A percentile compares a stretch with the other conserved stretches of the same genome.
These are phyloP conservation scores for Natrix natrix DNA, from an alignment of 2,797 vertebrate genomes.

Conservation along the genomic window DNA sequence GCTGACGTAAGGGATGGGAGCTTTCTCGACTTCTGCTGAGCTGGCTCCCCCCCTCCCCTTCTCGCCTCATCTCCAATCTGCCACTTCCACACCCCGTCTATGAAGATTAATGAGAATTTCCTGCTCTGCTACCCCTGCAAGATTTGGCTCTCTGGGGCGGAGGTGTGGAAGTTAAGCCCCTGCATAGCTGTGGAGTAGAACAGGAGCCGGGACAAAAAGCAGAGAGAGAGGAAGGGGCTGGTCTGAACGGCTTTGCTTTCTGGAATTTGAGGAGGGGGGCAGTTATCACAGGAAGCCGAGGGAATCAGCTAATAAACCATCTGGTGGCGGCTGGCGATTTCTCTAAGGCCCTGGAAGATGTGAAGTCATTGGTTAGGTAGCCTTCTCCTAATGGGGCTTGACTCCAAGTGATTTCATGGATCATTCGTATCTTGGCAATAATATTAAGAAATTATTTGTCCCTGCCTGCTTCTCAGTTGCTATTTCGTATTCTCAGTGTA, in stretches of 20 bases:
- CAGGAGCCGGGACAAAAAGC: not conserved
- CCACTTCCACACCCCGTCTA: not conserved
- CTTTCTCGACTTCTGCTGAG: too few relatives aligned
- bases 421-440: not conserved
- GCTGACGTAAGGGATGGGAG: too few relatives aligned
- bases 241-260: not conserved
- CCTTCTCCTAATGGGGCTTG: not conserved
- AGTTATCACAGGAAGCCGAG: not conserved
- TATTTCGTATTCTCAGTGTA: not conserved
- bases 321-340: not conserved
- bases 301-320: not conserved
- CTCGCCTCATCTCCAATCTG: not conserved
- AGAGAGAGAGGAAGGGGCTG: not conserved
- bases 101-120: slow-evolving; percentile 24
- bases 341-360: not conserved
- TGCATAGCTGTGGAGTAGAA: not conserved
- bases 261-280: not conserved
- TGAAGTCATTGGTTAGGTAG: not conserved
- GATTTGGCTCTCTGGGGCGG: not conserved
- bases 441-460: not conserved
- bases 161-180: not conserved
- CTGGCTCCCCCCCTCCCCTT: not conserved
- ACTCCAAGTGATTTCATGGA: not conserved
- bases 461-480: not conserved
- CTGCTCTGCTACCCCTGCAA: not conserved